A percentile compares a stretch with the other conserved stretches of the same genome.
Conservation (phyloP, 2,888 invertebrate species). For the Amiota minor region DNA sequence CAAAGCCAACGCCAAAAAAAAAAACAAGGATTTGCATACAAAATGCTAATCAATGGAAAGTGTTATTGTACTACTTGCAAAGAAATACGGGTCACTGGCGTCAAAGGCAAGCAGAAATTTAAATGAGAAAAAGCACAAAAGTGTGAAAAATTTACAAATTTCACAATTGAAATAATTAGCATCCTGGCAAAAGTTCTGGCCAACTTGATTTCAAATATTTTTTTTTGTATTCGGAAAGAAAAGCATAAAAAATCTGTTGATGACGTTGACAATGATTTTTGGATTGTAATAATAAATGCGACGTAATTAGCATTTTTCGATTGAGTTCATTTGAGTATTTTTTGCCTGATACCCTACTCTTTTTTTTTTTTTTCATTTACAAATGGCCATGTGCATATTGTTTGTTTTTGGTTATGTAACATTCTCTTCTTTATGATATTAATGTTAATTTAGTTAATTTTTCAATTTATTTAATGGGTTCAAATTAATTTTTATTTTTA, state of each 20-base stretch:
- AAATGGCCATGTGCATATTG: neutral
- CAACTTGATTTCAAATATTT: neutral
- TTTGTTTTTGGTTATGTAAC: neutral
- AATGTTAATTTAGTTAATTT: neutral
- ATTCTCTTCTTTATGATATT: neutral
- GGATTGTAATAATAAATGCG: constrained; percentile 19
- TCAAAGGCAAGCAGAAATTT: neutral
- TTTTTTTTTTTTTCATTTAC: neutral
- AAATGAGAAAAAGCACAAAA: neutral
- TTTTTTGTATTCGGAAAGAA: neutral
- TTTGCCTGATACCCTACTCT: too few relatives aligned
- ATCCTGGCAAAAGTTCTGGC: neutral
- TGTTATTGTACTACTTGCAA: too few relatives aligned
- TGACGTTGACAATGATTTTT: constrained; percentile 8
- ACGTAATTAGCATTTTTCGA: constrained; percentile 27
- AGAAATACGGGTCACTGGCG: too few relatives aligned
- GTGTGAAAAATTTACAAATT: neutral
- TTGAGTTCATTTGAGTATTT: neutral
- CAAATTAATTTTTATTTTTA: too few relatives aligned
- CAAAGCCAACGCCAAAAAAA: neutral
- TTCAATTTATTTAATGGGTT: neutral
- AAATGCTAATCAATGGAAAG: neutral
- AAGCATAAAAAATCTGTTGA: neutral
- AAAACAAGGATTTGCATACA: neutral
- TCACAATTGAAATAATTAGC: constrained; percentile 22